Evolutionary conservation across 2,888 invertebrate genomes (phyloP).

Genomic region (Drosophila conformis): DNA sequence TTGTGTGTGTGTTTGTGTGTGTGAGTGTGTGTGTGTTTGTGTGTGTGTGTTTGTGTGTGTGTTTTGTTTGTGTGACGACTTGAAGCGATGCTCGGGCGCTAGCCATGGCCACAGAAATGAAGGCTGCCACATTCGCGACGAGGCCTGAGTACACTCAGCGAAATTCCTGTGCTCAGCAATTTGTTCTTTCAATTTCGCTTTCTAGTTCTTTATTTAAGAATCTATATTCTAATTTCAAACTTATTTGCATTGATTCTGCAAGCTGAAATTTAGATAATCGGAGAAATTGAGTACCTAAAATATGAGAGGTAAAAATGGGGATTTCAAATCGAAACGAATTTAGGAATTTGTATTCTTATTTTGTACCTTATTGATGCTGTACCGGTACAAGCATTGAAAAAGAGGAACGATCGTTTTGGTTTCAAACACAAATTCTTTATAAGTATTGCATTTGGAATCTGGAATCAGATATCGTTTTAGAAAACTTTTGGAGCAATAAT

Average conservation of each 20-base stretch:
- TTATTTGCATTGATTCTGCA: background rate
- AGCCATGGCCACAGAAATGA: slow-evolving; percentile 5
- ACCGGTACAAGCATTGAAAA: background rate
- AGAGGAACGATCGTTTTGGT: background rate
- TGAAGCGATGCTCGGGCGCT: slow-evolving; percentile 12
- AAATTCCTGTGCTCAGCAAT: background rate
- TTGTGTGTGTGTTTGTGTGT: background rate
- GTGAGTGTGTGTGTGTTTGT: background rate
- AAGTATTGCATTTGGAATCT: background rate
- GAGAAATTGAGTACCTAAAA: background rate
- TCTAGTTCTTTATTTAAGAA: background rate
- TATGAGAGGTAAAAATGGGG: background rate
- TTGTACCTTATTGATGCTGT: background rate
- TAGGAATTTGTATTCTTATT: background rate
- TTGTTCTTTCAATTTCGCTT: background rate
- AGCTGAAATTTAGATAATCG: background rate
- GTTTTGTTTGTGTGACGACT: slow-evolving; percentile 23
- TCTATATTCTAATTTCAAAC: background rate
- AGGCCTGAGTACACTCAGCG: slow-evolving; percentile 1
- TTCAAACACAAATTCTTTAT: background rate
- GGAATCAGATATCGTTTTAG: background rate
- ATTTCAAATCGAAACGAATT: background rate
- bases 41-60: background rate
- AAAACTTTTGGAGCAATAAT: background rate
- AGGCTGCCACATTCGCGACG: slow-evolving; percentile 5